Evolutionary conservation across 1,140 invertebrate genomes (phyloP).

Genomic region (Nylanderia fulva): DNA sequence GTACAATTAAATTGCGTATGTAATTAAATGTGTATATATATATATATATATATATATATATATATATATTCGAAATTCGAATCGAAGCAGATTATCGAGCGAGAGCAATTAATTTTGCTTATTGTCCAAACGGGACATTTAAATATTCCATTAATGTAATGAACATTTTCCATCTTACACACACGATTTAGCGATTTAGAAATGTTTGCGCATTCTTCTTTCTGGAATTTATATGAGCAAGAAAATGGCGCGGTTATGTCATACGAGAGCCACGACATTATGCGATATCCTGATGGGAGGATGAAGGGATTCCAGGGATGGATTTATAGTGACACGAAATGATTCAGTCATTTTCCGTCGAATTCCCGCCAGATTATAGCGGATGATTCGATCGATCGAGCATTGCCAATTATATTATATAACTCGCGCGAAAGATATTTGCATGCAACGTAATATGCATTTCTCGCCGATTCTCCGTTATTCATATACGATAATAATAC

Average conservation of each 20-base stretch:
- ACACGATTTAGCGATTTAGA: background rate
- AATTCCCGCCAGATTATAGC: conserved; percentile 9
- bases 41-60: too few species aligned
- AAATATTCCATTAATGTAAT: background rate
- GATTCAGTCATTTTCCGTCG: conserved; percentile 7
- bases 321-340: conserved; percentile 19
- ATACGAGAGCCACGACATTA: background rate
- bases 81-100: background rate
- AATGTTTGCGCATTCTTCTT: background rate
- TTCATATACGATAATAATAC: background rate
- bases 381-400: conserved; percentile 10
- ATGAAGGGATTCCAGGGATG: conserved; percentile 26
- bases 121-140: background rate
- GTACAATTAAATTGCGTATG: background rate
- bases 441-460: background rate
- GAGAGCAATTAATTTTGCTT: background rate
- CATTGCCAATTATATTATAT: background rate
- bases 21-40: background rate
- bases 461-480: background rate
- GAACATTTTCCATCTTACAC: background rate
- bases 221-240: background rate
- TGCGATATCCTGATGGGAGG: background rate
- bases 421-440: conserved; percentile 6
- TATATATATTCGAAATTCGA: background rate
- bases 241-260: background rate